These are phyloP conservation scores for Coptotermes formosanus DNA, from an alignment of 1,140 invertebrate genomes.

Conservation along the genomic window DNA sequence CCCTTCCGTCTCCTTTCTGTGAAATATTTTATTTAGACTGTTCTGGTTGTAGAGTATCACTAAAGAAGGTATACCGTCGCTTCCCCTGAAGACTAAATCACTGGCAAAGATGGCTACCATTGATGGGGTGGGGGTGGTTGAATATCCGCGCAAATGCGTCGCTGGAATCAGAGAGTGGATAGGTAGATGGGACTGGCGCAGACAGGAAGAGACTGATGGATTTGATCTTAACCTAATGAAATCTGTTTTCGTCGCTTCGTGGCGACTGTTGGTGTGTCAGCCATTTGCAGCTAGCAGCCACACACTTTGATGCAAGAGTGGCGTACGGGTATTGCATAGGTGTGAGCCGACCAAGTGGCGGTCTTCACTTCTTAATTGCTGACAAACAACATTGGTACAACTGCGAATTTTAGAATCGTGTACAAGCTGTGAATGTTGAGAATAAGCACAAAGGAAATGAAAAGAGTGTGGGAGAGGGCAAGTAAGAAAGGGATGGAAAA, in stretches of 20 bases:
- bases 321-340: neutral
- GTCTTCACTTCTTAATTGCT: too few species aligned
- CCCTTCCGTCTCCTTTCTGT: too few species aligned
- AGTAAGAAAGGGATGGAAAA: too few species aligned
- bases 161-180: neutral
- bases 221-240: constrained; percentile 7
- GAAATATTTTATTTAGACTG: too few species aligned
- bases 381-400: too few species aligned
- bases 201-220: neutral
- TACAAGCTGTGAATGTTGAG: too few species aligned
- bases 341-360: too few species aligned
- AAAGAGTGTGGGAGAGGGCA: too few species aligned
- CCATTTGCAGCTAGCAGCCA: neutral
- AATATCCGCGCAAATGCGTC: neutral
- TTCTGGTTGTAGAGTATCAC: too few species aligned
- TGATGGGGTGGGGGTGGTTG: neutral
- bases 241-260: constrained; percentile 4
- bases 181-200: neutral
- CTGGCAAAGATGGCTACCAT: neutral
- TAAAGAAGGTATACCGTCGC: neutral
- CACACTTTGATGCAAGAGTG: neutral
- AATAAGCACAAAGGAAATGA: too few species aligned
- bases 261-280: constrained; percentile 3
- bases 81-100: neutral
- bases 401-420: too few species aligned